Base-by-base conservation (phyloP, 2,888 invertebrate species). In the Pterostichus madidus region DNA sequence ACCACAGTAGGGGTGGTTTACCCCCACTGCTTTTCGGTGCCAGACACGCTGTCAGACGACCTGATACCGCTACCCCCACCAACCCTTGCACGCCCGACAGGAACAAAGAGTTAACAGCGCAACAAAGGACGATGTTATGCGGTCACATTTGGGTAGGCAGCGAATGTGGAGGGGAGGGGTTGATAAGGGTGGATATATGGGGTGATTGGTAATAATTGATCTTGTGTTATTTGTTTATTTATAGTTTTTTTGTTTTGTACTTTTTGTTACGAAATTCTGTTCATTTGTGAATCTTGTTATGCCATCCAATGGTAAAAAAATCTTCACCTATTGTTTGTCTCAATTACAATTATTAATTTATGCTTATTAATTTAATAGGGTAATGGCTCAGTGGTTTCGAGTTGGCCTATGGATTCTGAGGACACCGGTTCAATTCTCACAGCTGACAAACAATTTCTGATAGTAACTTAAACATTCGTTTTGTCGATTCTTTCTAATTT, bases 1-100 rank as follows among this genome's bases (percentile, higher is more conserved):
- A 24, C 80, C 61, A 56, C 64, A 46, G 44, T 39, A 35, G 46
- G 44, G 68, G 56, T 39, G 32, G 52, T 77, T 61, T 13, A 53
- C 46, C 44, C 35, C 53, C 44, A 13, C 68, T 13, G 13, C 44
- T 15, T 8, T 39, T 39, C 11, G 35, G 5, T 32, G 32, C 76
- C 35, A 76, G 76, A 75, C 75, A 75, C 49, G 13, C 13, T 39
- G 53, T 32, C 52, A 75, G 75, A 76, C 76, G 35, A 32, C 15
- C 8, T 32, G 7, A 49, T 24, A 24, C 24, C 24, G 24, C 24
- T 24, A 24, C 24, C 24, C 24, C 61, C 61, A 2, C 52, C 44
- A 11, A 32, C 52, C 17, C 75, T 31, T n/a, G 46, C 49, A 17
- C 2, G 24, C 8, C 52, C 31, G 0, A 64, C 32, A 31, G n/a